Evolutionary conservation across 1,140 invertebrate species (phyloP).

Genomic region (Panagrolaimus sp.): DNA sequence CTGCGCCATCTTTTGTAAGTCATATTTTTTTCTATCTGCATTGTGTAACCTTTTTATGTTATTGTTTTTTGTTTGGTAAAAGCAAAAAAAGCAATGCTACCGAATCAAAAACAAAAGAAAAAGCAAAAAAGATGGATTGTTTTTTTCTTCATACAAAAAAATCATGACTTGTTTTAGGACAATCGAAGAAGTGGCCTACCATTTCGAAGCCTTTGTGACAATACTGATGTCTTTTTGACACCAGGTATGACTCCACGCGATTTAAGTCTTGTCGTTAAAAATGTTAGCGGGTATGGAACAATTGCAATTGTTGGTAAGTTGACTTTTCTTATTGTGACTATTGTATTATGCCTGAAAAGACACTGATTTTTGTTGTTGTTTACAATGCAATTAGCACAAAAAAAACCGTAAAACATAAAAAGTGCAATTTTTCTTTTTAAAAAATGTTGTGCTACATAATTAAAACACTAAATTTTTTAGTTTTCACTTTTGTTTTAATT

Average conservation of each 20-base stretch:
- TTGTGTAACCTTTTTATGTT: not conserved
- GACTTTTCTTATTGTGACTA: too few species aligned
- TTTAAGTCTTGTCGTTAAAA: conserved; percentile 27
- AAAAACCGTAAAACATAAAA: not conserved
- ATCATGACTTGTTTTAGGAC: conserved; percentile 4
- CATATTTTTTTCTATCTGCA: not conserved
- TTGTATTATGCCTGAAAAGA: too few species aligned
- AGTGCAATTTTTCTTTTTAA: too few species aligned
- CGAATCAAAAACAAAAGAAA: not conserved
- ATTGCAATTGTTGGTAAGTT: conserved; percentile 25
- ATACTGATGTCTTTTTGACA: conserved; percentile 27
- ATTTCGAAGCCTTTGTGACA: conserved; percentile 24
- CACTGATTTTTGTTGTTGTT: not conserved
- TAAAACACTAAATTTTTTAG: too few species aligned
- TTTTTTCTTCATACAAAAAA: not conserved
- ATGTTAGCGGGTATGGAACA: conserved; percentile 28
- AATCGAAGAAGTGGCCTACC: conserved; percentile 19
- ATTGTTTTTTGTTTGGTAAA: not conserved
- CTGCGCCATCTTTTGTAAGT: conserved; percentile 25
- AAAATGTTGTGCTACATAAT: too few species aligned
- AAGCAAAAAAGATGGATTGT: not conserved
- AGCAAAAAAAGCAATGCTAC: not conserved
- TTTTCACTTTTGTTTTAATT: too few species aligned
- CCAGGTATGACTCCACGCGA: conserved; percentile 28
- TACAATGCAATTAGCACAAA: not conserved